Evolutionary conservation across 2,797 vertebrate genomes (phyloP), one percentile per base, ranked within the genome.

Genomic region (Channa striata): DNA sequence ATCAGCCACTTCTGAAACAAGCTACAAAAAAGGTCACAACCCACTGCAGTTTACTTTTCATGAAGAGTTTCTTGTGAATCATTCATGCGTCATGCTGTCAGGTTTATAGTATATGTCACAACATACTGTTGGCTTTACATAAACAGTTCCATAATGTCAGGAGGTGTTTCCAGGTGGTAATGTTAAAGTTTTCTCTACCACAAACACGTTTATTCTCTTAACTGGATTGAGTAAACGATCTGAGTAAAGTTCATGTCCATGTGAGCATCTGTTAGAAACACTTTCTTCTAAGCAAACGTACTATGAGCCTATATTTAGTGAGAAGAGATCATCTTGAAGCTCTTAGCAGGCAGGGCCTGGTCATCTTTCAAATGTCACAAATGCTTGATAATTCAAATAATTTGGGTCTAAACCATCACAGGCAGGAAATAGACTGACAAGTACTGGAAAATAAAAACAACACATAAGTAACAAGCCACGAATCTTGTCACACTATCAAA

Each of bases 171-270:
- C 81, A 69, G 52, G 67, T 75, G 75, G 62, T 75, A 68, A 80
- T 65, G 68, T 78, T 59, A 40, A 2, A 50, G 39, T 17, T 60
- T 70, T 59, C 23, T 69, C 14, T 46, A 17, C 42, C 34, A 72
- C 48, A 86, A 83, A 83, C 51, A 75, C 73, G 68, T 85, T 77
- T 84, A 68, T 74, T 74, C 71, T 74, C 53, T 68, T 40, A 70
- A 68, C 30, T 53, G 82, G 83, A 92, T 87, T 52, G 59, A 74
- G 40, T 87, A 90, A 92, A 75, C 88, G n/a, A n/a, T n/a, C n/a
- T n/a, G n/a, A n/a, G n/a, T n/a, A n/a, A n/a, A 91, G 89, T 81
- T 42, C 62, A 1, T 30, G 46, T 59, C 65, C 57, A 54, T 51
- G 46, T 51, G 39, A 68, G 70, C 61, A 51, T 59, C 84, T 81